phyloP scores from a whole-genome alignment of 2,888 invertebrate genomes.

The Teleiodes luculella region DNA sequence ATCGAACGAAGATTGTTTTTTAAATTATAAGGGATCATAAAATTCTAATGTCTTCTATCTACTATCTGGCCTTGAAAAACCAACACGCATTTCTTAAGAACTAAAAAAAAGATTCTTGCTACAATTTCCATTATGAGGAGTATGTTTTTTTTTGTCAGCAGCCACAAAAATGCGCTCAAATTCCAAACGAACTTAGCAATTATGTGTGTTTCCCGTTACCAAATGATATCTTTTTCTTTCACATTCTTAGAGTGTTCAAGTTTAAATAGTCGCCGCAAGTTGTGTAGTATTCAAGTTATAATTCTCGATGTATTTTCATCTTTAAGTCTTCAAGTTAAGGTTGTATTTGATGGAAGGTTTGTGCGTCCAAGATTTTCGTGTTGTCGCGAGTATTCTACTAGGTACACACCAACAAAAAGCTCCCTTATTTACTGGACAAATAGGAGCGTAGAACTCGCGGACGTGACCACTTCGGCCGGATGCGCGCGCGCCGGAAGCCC shows the following conservation, averaged over 20 bases:
- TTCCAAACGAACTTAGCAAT: slow-evolving; percentile 34
- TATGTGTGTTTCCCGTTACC: slow-evolving; percentile 45
- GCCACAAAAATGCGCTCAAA: slow-evolving; percentile 35
- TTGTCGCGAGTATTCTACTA: not conserved
- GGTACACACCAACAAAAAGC: slow-evolving; percentile 34
- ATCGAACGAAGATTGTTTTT: too few species aligned
- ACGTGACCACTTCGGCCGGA: slow-evolving; percentile 57
- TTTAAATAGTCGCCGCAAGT: slow-evolving; percentile 31
- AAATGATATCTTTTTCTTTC: slow-evolving; percentile 46
- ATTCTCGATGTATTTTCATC: not conserved
- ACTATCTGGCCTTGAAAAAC: too few species aligned
- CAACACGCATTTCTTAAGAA: too few species aligned
- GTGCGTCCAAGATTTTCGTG: not conserved
- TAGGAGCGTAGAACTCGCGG: slow-evolving; percentile 32
- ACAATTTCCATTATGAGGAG: slow-evolving; percentile 16
- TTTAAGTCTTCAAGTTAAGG: not conserved
- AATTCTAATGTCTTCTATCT: too few species aligned
- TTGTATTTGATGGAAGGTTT: not conserved
- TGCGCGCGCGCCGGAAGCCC: slow-evolving; percentile 67
- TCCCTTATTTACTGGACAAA: slow-evolving; percentile 46
- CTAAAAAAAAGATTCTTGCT: too few species aligned
- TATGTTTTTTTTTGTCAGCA: slow-evolving; percentile 40
- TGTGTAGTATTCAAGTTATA: slow-evolving; percentile 5
- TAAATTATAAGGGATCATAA: too few species aligned
- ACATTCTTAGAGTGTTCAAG: slow-evolving; percentile 44